phyloP scores from a whole-genome alignment of 2,113 vertebrate genomes.

The Nerophis ophidion region DNA sequence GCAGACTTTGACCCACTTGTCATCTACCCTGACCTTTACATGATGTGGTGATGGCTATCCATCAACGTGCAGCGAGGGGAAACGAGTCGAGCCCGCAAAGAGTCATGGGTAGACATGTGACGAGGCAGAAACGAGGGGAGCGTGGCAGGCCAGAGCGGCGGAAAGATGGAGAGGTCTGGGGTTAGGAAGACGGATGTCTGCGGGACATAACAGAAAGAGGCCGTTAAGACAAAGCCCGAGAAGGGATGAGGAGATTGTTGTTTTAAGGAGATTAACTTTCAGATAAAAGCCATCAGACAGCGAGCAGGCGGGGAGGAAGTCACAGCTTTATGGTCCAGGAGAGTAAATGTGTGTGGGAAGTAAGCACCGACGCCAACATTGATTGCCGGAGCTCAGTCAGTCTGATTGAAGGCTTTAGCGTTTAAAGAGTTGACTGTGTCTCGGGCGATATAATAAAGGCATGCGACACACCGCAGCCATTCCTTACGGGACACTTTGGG shows the following conservation, averaged over 20 bases:
- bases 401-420: slow-evolving; percentile 51
- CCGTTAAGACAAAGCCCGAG: slow-evolving; percentile 34
- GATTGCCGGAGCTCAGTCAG: slow-evolving; percentile 30
- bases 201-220: slow-evolving; percentile 21
- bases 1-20: slow-evolving; percentile 24
- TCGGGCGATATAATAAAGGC: slow-evolving; percentile 30
- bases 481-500: background rate
- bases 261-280: slow-evolving; percentile 47
- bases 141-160: slow-evolving; percentile 33
- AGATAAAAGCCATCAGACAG: slow-evolving; percentile 39
- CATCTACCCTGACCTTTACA: slow-evolving; percentile 45
- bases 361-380: slow-evolving; percentile 32
- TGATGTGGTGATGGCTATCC: slow-evolving; percentile 26
- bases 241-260: slow-evolving; percentile 28
- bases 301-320: slow-evolving; percentile 14
- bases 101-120: slow-evolving; percentile 47
- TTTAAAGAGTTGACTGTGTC: slow-evolving; percentile 20
- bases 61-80: slow-evolving; percentile 15
- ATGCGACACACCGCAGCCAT: background rate
- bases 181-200: slow-evolving; percentile 38
- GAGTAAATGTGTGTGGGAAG: slow-evolving; percentile 11
- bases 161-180: slow-evolving; percentile 50
- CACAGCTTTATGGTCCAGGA: slow-evolving; percentile 23
- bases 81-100: slow-evolving; percentile 32
- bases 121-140: slow-evolving; percentile 41